Percentiles rank a stretch among this genome's conserved stretches.
Evolutionary conservation across 2,888 invertebrate species (phyloP).

Genomic region (Ennomos erosarius): DNA sequence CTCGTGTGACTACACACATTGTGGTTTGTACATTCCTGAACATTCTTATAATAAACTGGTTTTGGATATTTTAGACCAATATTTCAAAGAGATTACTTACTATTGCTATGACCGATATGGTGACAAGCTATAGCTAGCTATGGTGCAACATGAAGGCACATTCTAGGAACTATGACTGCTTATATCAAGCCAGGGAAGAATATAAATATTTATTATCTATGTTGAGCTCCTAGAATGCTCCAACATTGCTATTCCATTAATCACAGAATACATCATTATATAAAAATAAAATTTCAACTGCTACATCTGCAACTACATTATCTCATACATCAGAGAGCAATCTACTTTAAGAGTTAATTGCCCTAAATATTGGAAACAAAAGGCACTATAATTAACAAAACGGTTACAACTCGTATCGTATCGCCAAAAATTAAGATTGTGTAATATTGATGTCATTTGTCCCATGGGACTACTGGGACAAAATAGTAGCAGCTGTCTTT

Average conservation of each 20-base stretch:
- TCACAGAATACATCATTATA: conserved; percentile 21
- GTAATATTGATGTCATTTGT: too few relatives aligned
- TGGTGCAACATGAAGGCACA: conserved; percentile 10
- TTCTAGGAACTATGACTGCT: conserved; percentile 22
- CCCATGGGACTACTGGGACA: too few relatives aligned
- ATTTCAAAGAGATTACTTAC: conserved; percentile 31
- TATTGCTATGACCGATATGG: conserved; percentile 40
- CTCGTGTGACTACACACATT: conserved; percentile 52
- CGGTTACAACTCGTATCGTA: conserved; percentile 8
- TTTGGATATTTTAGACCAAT: conserved; percentile 35
- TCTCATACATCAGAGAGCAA: conserved; percentile 47
- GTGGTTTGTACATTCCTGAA: conserved; percentile 53
- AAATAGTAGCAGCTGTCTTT: too few relatives aligned
- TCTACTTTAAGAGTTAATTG: conserved; percentile 22
- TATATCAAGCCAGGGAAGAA: conserved; percentile 14
- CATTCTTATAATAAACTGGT: conserved; percentile 39
- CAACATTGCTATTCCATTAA: conserved; percentile 22
- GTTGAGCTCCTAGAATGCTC: conserved; percentile 39
- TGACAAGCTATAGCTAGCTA: conserved; percentile 21
- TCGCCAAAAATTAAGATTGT: conserved; percentile 1
- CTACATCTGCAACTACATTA: conserved; percentile 5
- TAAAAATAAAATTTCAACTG: conserved; percentile 23
- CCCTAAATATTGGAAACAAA: conserved; percentile 5
- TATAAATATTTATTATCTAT: conserved; percentile 23
- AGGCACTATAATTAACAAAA: conserved; percentile 9